Conservation (phyloP, 2,888 invertebrate genomes). For the Hecatera dysodea region DNA sequence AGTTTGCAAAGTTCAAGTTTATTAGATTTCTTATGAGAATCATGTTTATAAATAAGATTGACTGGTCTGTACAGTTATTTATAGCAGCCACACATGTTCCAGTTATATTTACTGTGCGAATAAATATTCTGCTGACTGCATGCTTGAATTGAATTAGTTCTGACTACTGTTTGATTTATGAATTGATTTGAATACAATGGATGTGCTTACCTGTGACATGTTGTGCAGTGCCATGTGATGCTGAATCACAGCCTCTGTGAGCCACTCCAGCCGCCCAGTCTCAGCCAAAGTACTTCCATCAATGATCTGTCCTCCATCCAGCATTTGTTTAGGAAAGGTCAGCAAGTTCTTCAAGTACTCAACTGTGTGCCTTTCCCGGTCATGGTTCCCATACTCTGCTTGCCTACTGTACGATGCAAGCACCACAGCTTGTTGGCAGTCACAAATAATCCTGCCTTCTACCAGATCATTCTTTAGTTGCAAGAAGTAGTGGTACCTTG, state of each 20-base stretch:
- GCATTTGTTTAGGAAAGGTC: slow-evolving; percentile 96
- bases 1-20: slow-evolving; percentile 52
- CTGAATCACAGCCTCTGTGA: slow-evolving; percentile 95
- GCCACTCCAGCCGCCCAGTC: slow-evolving; percentile 93
- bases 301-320: slow-evolving; percentile 86
- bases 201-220: slow-evolving; percentile 92
- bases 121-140: slow-evolving; percentile 43
- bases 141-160: background rate
- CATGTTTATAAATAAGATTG: slow-evolving; percentile 60
- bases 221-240: slow-evolving; percentile 94
- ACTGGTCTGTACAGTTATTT: slow-evolving; percentile 52
- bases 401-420: slow-evolving; percentile 98
- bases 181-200: background rate
- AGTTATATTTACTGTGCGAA: slow-evolving; percentile 32
- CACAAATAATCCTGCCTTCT: slow-evolving; percentile 97
- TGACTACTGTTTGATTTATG: background rate
- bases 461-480: slow-evolving; percentile 98
- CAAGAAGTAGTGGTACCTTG: slow-evolving; percentile 98
- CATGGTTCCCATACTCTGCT: slow-evolving; percentile 98
- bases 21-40: slow-evolving; percentile 38
- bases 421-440: slow-evolving; percentile 97
- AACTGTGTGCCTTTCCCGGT: slow-evolving; percentile 96
- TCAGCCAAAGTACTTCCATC: slow-evolving; percentile 91
- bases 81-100: slow-evolving; percentile 45
- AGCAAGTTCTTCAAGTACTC: slow-evolving; percentile 98